phyloP scores from a whole-genome alignment of 2,113 vertebrate species.

The Neotragus pygmaeus region DNA sequence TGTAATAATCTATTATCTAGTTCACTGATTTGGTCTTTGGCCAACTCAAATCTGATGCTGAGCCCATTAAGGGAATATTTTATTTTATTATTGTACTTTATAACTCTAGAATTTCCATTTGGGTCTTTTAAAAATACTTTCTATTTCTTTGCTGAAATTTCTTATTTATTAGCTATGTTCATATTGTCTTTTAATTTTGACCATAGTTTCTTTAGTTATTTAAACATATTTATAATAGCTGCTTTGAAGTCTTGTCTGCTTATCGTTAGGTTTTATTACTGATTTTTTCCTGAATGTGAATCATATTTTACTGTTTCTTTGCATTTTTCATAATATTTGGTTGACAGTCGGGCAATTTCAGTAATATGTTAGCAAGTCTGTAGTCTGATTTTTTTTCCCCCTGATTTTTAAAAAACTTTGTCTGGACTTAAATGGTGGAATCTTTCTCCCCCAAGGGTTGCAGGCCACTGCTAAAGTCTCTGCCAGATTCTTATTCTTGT shows the following conservation, averaged over 20 bases:
- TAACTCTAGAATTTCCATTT: slow-evolving; percentile 39
- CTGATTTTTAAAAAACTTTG: not conserved
- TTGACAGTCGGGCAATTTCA: not conserved
- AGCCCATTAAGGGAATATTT: not conserved
- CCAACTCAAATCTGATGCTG: not conserved
- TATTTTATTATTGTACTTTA: slow-evolving; percentile 21
- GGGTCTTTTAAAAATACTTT: not conserved
- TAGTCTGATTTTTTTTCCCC: not conserved
- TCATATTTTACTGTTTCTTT: not conserved
- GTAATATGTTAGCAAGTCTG: not conserved
- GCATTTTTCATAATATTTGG: not conserved
- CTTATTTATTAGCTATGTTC: not conserved
- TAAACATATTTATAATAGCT: not conserved
- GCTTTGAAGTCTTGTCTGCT: not conserved
- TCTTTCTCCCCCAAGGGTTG: not conserved
- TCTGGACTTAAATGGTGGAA: not conserved
- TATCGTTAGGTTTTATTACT: not conserved
- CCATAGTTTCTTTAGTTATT: not conserved
- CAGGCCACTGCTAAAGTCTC: not conserved
- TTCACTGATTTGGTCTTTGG: not conserved
- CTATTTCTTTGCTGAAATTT: not conserved
- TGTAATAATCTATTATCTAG: slow-evolving; percentile 21
- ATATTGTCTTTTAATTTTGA: slow-evolving; percentile 12
- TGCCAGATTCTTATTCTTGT: not conserved
- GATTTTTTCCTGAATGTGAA: not conserved